phyloP scores from a whole-genome alignment of 2,797 vertebrate species.

The Lophotriccus pileatus region DNA sequence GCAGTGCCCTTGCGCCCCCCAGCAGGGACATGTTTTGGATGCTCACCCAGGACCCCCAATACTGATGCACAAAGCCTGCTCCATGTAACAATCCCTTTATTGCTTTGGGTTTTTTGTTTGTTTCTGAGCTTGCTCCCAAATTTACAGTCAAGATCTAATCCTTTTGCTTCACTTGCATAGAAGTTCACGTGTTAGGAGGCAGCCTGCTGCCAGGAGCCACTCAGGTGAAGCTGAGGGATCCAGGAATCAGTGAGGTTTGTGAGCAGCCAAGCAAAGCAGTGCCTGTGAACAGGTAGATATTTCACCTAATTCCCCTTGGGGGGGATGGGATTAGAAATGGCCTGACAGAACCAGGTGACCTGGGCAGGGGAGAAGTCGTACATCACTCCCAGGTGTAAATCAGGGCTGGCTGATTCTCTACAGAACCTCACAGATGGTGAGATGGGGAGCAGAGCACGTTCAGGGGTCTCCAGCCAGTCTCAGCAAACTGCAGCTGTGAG shows the following conservation, averaged over 20 bases:
- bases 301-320: not conserved
- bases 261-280: not conserved
- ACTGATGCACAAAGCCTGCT: not conserved
- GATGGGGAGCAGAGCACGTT: not conserved
- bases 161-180: not conserved
- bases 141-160: not conserved
- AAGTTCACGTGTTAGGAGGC: accelerated
- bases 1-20: not conserved
- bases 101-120: not conserved
- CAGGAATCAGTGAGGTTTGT: accelerated
- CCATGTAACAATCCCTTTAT: not conserved
- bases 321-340: not conserved
- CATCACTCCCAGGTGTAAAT: not conserved
- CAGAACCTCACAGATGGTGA: not conserved
- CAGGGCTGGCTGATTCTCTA: not conserved
- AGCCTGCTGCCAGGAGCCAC: not conserved
- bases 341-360: not conserved
- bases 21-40: accelerated
- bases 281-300: not conserved
- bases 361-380: not conserved
- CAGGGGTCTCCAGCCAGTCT: not conserved
- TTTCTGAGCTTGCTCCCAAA: not conserved
- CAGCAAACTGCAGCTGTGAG: not conserved
- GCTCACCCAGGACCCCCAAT: not conserved
- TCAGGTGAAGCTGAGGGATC: not conserved